Evolutionary conservation across 1,140 invertebrate genomes (phyloP).

Genomic region (Agrypnia vestita): DNA sequence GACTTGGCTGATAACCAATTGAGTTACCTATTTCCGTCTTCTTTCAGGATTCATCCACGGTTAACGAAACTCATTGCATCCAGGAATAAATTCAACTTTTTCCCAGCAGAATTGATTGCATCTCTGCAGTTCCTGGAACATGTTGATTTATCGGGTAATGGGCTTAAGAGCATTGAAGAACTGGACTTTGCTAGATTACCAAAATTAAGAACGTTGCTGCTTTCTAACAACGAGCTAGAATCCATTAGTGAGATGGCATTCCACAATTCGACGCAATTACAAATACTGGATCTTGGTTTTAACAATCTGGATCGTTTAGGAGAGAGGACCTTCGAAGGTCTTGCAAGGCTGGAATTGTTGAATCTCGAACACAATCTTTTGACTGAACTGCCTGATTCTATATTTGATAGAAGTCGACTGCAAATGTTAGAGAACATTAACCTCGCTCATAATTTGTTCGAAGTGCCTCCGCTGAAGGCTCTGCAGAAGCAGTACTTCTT

Average conservation of each 20-base stretch:
- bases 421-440: conserved; percentile 88
- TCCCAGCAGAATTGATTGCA: conserved; percentile 86
- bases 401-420: conserved; percentile 86
- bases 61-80: conserved; percentile 79
- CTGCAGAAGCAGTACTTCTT: conserved; percentile 89
- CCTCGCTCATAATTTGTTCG: conserved; percentile 84
- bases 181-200: conserved; percentile 88
- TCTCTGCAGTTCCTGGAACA: conserved; percentile 82
- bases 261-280: conserved; percentile 91
- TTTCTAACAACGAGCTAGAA: conserved; percentile 85
- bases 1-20: conserved; percentile 85
- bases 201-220: conserved; percentile 78
- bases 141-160: conserved; percentile 85
- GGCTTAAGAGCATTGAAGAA: conserved; percentile 84
- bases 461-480: conserved; percentile 83
- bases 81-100: conserved; percentile 86
- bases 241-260: conserved; percentile 89
- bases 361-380: conserved; percentile 85
- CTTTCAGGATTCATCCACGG: conserved; percentile 86
- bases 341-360: conserved; percentile 82
- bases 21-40: conserved; percentile 85
- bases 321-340: conserved; percentile 87
- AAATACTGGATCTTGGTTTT: conserved; percentile 82
- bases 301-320: conserved; percentile 85
- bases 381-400: conserved; percentile 83